Evolutionary conservation across 1,140 invertebrate species (phyloP), one percentile per base, ranked within the genome.

Genomic region (Telenomus remus): DNA sequence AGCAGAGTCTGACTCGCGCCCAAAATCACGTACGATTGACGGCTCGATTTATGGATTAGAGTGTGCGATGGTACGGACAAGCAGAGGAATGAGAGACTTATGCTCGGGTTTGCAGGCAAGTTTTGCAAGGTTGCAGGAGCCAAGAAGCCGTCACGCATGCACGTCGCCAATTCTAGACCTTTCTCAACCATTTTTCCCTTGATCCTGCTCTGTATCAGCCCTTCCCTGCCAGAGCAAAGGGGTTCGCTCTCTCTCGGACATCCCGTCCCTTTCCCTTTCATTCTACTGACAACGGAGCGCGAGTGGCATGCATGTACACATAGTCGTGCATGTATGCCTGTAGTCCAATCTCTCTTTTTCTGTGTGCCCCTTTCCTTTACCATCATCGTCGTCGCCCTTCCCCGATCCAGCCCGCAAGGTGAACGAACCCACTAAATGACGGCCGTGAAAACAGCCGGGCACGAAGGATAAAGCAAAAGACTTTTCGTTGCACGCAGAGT

Each of bases 381-480:
- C 57, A 43, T 34, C 61, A 69, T 56, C 76, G 54, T 49, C 61
- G 53, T 61, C 72, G 65, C 64, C 73, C 76, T 61, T 70, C 76
- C 74, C 76, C 73, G 78, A 74, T 79, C 80, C 82, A 80, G 78
- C 80, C 81, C 54, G 71, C 85, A 85, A 84, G 87, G 86, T 88
- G 86, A 88, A 88, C 81, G 87, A 88, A 88, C 87, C 84, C 84
- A 88, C 87, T 86, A 88, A 88, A 88, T 87, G 85, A 87, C 87
- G 87, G 86, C 87, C 87, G 87, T 87, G 87, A 88, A 88, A 88
- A 88, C 87, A 87, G 84, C 85, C 87, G 81, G 80, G 78, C 81
- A 83, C 84, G 83, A 82, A 84, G 82, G 81, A 86, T 82, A 82
- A 80, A 76, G 57, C 66, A 65, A 61, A 79, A 81, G 61, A 79